phyloP scores from a whole-genome alignment of 2,113 vertebrate genomes.

The Lota lota region DNA sequence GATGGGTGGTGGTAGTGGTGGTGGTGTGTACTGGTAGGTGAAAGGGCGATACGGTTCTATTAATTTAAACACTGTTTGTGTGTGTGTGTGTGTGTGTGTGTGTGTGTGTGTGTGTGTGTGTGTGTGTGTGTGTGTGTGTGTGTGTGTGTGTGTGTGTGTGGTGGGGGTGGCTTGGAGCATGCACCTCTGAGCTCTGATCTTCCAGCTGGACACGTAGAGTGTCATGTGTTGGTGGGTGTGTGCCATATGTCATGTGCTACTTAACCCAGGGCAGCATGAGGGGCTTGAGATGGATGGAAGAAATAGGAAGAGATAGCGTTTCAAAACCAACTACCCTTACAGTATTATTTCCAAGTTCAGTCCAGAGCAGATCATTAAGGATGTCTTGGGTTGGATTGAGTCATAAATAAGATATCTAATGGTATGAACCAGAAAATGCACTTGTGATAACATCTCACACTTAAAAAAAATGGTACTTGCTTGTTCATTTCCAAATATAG shows the following conservation, averaged over 20 bases:
- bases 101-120: conserved; percentile 18
- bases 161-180: conserved; percentile 5
- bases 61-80: conserved; percentile 37
- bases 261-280: no score
- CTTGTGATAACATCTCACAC: no score
- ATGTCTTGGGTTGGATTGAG: no score
- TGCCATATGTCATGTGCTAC: conserved; percentile 51
- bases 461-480: neutral
- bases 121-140: conserved; percentile 15
- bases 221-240: conserved; percentile 40
- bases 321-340: no score
- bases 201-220: conserved; percentile 48
- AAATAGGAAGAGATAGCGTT: no score
- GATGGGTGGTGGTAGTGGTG: conserved; percentile 12
- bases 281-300: no score
- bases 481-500: conserved; percentile 56
- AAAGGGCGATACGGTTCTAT: conserved; percentile 43
- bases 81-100: conserved; percentile 10
- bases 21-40: conserved; percentile 36
- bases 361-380: no score
- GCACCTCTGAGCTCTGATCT: conserved; percentile 32
- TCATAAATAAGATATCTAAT: no score
- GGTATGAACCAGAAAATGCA: no score
- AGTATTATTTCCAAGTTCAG: no score
- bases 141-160: conserved; percentile 3